Conservation (phyloP, 2,797 vertebrate genomes). For the Argentina silus region DNA sequence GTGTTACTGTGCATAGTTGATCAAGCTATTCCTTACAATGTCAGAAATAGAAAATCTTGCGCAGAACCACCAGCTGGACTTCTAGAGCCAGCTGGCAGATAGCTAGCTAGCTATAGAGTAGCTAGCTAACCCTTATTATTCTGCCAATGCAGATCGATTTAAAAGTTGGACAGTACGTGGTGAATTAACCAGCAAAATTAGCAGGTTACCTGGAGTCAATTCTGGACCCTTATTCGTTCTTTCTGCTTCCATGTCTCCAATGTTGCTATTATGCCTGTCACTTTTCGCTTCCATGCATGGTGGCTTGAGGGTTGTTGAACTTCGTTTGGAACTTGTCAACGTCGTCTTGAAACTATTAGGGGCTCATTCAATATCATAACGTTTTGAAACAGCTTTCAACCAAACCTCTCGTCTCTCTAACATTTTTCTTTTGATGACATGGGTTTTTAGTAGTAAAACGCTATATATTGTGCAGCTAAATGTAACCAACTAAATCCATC, state of each 20-base stretch:
- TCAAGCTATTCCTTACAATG: background rate
- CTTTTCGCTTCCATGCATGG: background rate
- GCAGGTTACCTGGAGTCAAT: slow-evolving; percentile 1
- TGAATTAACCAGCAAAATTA: background rate
- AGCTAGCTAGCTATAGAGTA: background rate
- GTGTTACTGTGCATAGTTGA: no score
- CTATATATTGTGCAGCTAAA: no score
- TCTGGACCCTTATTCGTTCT: slow-evolving; percentile 10
- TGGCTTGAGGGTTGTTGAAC: slow-evolving; percentile 11
- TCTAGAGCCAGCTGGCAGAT: background rate
- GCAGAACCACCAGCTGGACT: background rate
- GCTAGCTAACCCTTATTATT: background rate
- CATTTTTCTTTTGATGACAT: no score
- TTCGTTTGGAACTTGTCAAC: slow-evolving; percentile 14
- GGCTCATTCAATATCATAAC: no score
- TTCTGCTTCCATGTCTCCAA: slow-evolving; percentile 59
- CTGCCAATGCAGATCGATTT: background rate
- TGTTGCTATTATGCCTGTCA: slow-evolving; percentile 41
- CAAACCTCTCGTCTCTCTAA: no score
- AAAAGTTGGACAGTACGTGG: background rate
- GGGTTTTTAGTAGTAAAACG: no score
- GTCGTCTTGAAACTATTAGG: no score
- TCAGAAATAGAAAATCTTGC: no score
- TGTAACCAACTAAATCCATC: no score
- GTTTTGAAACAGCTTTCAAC: no score